Evolutionary conservation across 2,113 vertebrate species (phyloP).

Genomic region (Oreochromis aureus): DNA sequence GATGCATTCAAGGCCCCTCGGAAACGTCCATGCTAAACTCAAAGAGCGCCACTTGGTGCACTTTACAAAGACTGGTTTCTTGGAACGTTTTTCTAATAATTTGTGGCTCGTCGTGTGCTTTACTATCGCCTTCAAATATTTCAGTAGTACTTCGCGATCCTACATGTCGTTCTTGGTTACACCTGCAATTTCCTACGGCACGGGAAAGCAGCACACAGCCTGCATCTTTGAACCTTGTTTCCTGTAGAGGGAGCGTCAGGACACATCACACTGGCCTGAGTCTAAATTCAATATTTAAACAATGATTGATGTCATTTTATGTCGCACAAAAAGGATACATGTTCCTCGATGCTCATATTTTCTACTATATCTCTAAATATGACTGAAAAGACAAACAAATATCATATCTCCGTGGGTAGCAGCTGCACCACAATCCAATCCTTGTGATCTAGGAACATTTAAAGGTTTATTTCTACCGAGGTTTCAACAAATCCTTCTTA

Average conservation of each 20-base stretch:
- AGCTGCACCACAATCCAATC: not conserved
- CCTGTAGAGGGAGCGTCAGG: not conserved
- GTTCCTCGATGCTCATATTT: not conserved
- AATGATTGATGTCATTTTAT: not conserved
- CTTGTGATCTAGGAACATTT: not conserved
- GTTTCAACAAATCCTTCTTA: not conserved
- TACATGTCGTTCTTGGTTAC: rapidly evolving
- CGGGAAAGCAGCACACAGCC: not conserved
- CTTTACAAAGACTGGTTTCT: not conserved
- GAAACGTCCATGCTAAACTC: not conserved
- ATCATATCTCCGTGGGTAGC: not conserved
- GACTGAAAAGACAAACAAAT: not conserved
- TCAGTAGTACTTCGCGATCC: not conserved
- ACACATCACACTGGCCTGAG: not conserved
- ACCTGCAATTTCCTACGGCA: not conserved
- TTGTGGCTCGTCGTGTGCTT: not conserved
- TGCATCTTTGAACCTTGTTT: not conserved
- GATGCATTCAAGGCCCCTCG: not conserved
- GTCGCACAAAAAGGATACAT: not conserved
- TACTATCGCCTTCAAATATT: not conserved
- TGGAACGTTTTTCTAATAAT: not conserved
- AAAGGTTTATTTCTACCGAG: not conserved
- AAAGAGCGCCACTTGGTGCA: not conserved
- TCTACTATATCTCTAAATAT: not conserved
- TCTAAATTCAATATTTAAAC: not conserved